Evolutionary conservation across 2,113 vertebrate species (phyloP).

Genomic region (Pituophis catenifer): DNA sequence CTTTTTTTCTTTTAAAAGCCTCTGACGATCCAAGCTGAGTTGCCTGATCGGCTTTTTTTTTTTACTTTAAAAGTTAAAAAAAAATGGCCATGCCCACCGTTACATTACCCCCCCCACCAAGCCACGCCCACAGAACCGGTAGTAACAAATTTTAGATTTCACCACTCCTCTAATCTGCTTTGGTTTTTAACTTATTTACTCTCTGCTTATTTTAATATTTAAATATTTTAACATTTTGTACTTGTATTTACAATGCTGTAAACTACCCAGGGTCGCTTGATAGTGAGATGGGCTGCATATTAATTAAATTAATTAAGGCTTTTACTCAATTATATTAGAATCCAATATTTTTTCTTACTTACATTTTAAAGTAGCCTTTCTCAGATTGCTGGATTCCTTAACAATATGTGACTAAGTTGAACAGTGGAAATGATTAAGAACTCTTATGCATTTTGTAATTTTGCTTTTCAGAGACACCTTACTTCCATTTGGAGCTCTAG

Average conservation of each 20-base stretch:
- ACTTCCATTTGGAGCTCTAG: not conserved
- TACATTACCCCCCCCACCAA: no score
- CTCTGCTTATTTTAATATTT: not conserved
- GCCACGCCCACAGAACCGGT: no score
- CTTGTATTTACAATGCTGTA: not conserved
- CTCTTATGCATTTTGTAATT: not conserved
- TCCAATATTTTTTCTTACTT: not conserved
- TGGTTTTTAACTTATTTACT: no score
- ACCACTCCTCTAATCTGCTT: not conserved
- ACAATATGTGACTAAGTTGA: not conserved
- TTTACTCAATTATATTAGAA: not conserved
- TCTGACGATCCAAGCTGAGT: no score
- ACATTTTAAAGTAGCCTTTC: not conserved
- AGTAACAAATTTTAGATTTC: no score
- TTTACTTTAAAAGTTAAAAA: no score
- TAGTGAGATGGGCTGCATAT: not conserved
- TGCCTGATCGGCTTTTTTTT: no score
- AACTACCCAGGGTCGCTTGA: not conserved
- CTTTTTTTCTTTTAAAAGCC: no score
- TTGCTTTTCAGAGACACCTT: not conserved
- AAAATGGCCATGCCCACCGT: no score
- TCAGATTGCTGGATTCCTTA: not conserved
- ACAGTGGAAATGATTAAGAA: not conserved
- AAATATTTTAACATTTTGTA: not conserved
- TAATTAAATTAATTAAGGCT: not conserved